These are phyloP conservation scores for Pogonus chalceus DNA, from an alignment of 1,140 invertebrate species.

Conservation along the genomic window DNA sequence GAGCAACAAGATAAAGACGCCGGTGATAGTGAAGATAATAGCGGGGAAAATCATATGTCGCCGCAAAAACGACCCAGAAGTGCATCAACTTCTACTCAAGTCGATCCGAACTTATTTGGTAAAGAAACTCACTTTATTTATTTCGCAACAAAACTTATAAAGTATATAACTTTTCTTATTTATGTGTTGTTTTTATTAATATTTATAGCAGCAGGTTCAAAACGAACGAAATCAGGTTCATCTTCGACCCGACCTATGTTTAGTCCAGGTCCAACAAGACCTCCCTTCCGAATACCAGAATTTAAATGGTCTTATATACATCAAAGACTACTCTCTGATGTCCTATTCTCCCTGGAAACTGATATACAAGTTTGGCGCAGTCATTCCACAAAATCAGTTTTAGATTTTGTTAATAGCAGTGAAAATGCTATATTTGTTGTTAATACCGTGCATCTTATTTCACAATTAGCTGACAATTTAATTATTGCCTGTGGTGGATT, in stretches of 20 bases:
- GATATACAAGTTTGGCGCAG: conserved; percentile 87
- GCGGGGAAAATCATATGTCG: conserved; percentile 33
- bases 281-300: conserved; percentile 97
- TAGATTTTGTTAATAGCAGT: conserved; percentile 96
- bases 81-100: conserved; percentile 68
- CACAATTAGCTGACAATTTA: conserved; percentile 95
- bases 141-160: conserved; percentile 27
- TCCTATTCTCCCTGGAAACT: conserved; percentile 93
- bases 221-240: conserved; percentile 47
- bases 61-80: conserved; percentile 58
- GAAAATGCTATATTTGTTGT: conserved; percentile 99
- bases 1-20: conserved; percentile 34
- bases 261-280: conserved; percentile 87
- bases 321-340: conserved; percentile 90
- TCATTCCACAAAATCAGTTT: conserved; percentile 91
- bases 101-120: conserved; percentile 74
- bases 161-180: background rate
- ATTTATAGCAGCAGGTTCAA: conserved; percentile 19
- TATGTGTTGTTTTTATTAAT: background rate
- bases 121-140: conserved; percentile 27
- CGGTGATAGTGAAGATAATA: conserved; percentile 19
- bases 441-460: conserved; percentile 98
- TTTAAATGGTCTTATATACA: conserved; percentile 99
- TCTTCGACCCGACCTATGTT: conserved; percentile 71
- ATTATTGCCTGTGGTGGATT: conserved; percentile 98